Base-by-base conservation (phyloP, 1,140 invertebrate genomes). In the Anoplophora glabripennis region DNA sequence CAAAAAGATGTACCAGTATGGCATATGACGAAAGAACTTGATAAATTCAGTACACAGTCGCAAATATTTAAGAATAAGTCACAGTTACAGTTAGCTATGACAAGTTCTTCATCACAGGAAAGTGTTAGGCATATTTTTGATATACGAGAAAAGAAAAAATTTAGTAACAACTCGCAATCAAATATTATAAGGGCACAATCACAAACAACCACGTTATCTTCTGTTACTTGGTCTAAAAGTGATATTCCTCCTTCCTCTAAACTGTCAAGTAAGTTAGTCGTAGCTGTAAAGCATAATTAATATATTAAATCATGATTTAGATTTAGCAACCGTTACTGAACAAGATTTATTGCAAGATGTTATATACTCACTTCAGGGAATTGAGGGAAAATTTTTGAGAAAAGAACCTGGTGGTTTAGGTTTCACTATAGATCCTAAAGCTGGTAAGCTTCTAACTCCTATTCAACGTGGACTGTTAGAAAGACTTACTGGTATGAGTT, bases 401-500 rank as follows among this genome's bases (percentile, higher is more conserved):
- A 81, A 85, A 63, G 86, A 90, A 71, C 68, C 80, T 8, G 78
- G 82, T 8, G 80, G 72, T 69, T 82, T 80, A 66, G 87, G 81
- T 3, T 90, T 89, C 67, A 83, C 83, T 69, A 80, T 92, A 44
- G 83, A 88, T 69, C 75, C 81, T 1, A 82, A 83, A 69, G 79
- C 79, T 14, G 65, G 63, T 15, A 74, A 71, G 63, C 53, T 54
- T 18, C 21, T 76, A 10, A 68, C 62, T 14, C 67, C 72, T n/a
- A 48, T 64, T 9, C 79, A 85, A 58, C 79, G 81, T 33, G 79
- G 75, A 61, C 68, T 87, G 41, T 80, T 92, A 5, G 74, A 89
- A 10, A 82, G 90, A 45, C 76, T 96, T 7, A 85, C 89, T 3
- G 92, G 95, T 72, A 80, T 96, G 37, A 94, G 94, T 2, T 92